These are phyloP conservation scores for Pararge aegeria DNA, from an alignment of 1,140 invertebrate species.

Conservation along the genomic window DNA sequence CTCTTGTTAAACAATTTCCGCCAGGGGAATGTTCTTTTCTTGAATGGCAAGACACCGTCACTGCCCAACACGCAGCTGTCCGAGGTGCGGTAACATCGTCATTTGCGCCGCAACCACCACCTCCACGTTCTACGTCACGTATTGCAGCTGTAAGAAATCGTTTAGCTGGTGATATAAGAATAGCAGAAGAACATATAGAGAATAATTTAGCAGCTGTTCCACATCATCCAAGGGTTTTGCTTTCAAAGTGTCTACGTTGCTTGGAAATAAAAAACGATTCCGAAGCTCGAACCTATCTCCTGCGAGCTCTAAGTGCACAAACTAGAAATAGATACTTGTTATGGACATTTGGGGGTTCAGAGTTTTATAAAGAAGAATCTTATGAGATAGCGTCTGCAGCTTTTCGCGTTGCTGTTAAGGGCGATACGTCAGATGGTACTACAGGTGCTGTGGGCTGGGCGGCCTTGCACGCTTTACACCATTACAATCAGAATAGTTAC, in stretches of 20 bases:
- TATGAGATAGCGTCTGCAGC: slow-evolving; percentile 48
- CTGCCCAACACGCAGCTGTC: slow-evolving; percentile 57
- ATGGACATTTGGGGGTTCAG: slow-evolving; percentile 56
- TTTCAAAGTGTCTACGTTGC: slow-evolving; percentile 52
- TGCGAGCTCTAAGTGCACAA: slow-evolving; percentile 46
- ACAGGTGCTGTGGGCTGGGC: slow-evolving; percentile 63
- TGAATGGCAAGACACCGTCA: slow-evolving; percentile 62
- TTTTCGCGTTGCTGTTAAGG: slow-evolving; percentile 59
- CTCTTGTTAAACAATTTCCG: slow-evolving; percentile 61
- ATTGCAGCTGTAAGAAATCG: slow-evolving; percentile 47
- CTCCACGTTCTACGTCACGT: slow-evolving; percentile 28
- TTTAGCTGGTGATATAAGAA: slow-evolving; percentile 46
- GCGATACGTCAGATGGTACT: slow-evolving; percentile 56
- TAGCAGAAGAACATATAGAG: slow-evolving; percentile 46
- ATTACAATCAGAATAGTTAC: slow-evolving; percentile 46
- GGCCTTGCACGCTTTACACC: slow-evolving; percentile 61
- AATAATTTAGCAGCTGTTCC: slow-evolving; percentile 43
- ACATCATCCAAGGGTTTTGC: slow-evolving; percentile 46
- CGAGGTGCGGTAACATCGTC: slow-evolving; percentile 63
- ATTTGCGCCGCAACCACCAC: slow-evolving; percentile 58
- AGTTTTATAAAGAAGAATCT: slow-evolving; percentile 50
- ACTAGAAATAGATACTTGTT: slow-evolving; percentile 58
- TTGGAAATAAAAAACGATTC: slow-evolving; percentile 50
- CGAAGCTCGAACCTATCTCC: slow-evolving; percentile 49
- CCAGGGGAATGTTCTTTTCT: slow-evolving; percentile 46